A percentile compares a stretch with the other conserved stretches of the same genome.
Conservation (phyloP, 2,113 vertebrate species). For the Tachysurus vachellii region DNA sequence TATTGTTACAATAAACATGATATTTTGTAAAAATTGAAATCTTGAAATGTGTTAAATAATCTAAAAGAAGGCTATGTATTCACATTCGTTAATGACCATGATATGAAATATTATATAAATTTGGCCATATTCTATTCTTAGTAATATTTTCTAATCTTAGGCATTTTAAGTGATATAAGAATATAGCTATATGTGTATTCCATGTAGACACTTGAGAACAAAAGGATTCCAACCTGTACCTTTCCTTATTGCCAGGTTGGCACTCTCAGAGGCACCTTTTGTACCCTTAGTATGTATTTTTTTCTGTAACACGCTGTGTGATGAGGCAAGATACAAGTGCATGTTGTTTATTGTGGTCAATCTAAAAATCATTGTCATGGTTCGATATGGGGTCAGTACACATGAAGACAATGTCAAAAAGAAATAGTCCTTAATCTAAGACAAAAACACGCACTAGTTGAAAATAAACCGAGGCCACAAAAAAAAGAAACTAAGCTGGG, state of each 20-base stretch:
- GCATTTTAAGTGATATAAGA: background rate
- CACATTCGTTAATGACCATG: background rate
- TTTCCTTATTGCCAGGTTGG: background rate
- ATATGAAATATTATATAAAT: background rate
- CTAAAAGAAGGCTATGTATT: background rate
- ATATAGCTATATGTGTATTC: background rate
- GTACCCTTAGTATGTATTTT: background rate
- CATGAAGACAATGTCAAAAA: background rate
- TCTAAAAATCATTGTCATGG: background rate
- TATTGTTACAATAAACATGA: background rate
- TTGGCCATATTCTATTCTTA: too few relatives aligned
- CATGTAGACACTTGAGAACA: background rate
- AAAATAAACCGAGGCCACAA: too few relatives aligned
- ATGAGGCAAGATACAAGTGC: background rate
- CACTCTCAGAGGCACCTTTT: background rate
- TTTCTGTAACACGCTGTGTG: background rate
- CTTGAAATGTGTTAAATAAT: background rate
- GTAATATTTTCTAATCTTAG: too few relatives aligned
- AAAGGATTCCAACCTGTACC: background rate
- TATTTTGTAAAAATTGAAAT: background rate
- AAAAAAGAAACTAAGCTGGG: background rate
- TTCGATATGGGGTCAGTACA: background rate
- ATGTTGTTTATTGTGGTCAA: background rate
- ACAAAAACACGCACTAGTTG: background rate
- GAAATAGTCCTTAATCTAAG: background rate